Conservation (phyloP, 64 coral and sea anemone species). For the Acropora tenuis region DNA sequence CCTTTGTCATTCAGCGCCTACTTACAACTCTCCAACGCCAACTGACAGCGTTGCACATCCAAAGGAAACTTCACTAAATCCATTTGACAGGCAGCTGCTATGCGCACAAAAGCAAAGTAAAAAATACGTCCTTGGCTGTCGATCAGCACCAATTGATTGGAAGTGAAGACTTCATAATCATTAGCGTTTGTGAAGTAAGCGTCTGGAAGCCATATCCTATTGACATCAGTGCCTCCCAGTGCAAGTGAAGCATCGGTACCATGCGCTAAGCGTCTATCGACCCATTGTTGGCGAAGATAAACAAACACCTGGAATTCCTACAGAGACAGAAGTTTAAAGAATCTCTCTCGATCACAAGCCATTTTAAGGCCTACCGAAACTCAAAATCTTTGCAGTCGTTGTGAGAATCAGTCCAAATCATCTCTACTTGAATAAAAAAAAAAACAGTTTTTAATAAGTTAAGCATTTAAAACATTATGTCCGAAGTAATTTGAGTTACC, state of each 20-base stretch:
- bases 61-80: conserved; percentile 73
- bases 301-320: conserved; percentile 94
- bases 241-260: conserved; percentile 43
- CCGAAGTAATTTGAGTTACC: too few species aligned
- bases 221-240: conserved; percentile 57
- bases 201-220: conserved; percentile 80
- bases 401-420: too few species aligned
- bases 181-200: conserved; percentile 93
- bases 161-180: conserved; percentile 72
- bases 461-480: too few species aligned
- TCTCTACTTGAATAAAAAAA: too few species aligned
- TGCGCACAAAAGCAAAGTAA: conserved; percentile 75
- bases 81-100: conserved; percentile 86
- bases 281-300: conserved; percentile 89
- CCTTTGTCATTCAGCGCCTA: not conserved
- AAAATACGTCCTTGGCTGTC: conserved; percentile 56
- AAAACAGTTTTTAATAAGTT: too few species aligned
- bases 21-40: conserved; percentile 89
- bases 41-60: conserved; percentile 78
- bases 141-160: conserved; percentile 77
- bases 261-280: conserved; percentile 72
- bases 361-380: too few species aligned
- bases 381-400: too few species aligned
- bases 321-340: not conserved
- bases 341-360: too few species aligned